Base-by-base conservation (phyloP, 2,113 vertebrate genomes). In the Marmota monax region DNA sequence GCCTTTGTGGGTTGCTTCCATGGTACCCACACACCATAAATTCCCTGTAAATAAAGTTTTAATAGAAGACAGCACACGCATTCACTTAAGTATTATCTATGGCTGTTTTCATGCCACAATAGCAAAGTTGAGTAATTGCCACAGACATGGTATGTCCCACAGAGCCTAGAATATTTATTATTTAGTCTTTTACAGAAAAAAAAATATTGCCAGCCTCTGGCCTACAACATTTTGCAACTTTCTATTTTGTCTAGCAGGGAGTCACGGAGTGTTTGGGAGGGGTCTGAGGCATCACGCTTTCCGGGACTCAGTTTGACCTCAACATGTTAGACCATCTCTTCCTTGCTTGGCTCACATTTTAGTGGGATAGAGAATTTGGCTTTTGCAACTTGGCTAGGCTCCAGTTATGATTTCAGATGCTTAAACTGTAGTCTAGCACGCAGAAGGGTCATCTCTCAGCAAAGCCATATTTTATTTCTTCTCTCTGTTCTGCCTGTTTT, bases 21-120 rank as follows among this genome's bases (percentile, higher is more conserved):
- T 18, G 34, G 32, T 37, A 63, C 89, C 34, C 5, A 63, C 53
- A 10, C 27, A 84, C 63, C 74, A 70, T n/a, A 91, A 84, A 74
- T 42, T 77, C 74, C 84, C 69, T 32, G 13, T 58, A 77, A 65
- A 86, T 89, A 56, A 87, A 89, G 67, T 69, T 94, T 88, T 78
- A 69, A 27, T 92, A 94, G 90, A 80, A 95, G 86, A 73, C 0
- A 67, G 67, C 51, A 87, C 25, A 39, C 32, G 58, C 61, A 32
- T 39, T 90, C 85, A 92, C 65, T 69, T 53, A 69, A 53, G 12
- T 74, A 61, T 90, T 76, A 82, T 58, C 78, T 78, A 80, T 29
- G 39, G 84, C 32, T 56, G 51, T 48, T n/a, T 92, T 84, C 51
- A 79, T 0, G n/a, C 73, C 20, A n/a, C 56, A 56, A 37, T 1